Base-by-base conservation (phyloP, 2,113 vertebrate species). In the Herpailurus yagouaroundi region DNA sequence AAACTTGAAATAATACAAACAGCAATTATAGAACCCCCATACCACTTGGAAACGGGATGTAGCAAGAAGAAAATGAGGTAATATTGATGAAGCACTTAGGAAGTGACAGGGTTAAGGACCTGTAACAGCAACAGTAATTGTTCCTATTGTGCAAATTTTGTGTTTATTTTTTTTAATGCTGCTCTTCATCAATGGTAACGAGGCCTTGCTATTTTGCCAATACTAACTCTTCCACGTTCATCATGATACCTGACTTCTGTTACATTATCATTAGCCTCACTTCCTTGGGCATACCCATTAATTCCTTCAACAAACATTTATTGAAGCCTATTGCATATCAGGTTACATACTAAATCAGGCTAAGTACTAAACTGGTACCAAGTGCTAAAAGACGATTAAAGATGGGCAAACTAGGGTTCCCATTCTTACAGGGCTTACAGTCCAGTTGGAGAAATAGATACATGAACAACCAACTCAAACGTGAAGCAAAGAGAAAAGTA, bases 1-100 rank as follows among this genome's bases (percentile, higher is more conserved):
- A 97, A 86, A 93, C 81, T 91, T 92, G 82, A 97, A 84, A 85
- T 73, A 71, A 85, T 55, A 95, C 80, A 68, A 96, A 88, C 82
- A 97, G 8, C 19, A 27, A 66, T 87, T 68, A 73, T 11, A 74
- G 74, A 91, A 36, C 68, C 55, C 76, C 71, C 25, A 57, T 41
- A 27, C 63, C 84, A 82, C 52, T 96, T 55, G 77, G 82, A 76
- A 93, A 94, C 76, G 57, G 77, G 73, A 93, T 48, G n/a, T 57
- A 19, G 63, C 38, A 45, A 87, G 83, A 93, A 94, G 69, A 91
- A 96, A 97, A 80, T 52, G 74, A 97, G 87, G 89, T 94, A 16
- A 57, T 16, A 83, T 71, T 4, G 1, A 36, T 31, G 71, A 89
- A 95, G 31, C 27, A 85, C 68, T 94, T 95, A 95, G n/a, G 57